Evolutionary conservation across 2,797 vertebrate genomes (phyloP).

Genomic region (Moxostoma hubbsi): DNA sequence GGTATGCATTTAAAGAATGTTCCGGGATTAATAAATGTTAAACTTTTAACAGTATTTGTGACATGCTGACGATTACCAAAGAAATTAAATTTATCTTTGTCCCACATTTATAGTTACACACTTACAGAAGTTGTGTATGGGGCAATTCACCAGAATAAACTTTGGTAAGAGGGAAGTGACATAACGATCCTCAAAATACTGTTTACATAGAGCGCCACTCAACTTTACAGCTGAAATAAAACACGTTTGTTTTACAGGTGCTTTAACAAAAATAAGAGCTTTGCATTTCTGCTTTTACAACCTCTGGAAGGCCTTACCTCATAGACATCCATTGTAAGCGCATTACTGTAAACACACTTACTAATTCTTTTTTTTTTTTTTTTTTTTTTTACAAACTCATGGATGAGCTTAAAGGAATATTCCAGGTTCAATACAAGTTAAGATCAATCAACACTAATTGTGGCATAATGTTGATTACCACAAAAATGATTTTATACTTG

Average conservation of each 20-base stretch:
- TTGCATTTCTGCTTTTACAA: not conserved
- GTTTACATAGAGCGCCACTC: too few species aligned
- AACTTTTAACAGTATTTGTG: constrained; percentile 61
- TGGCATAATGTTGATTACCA: too few species aligned
- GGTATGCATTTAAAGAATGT: constrained; percentile 44
- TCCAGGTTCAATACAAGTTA: too few species aligned
- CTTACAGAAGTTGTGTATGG: too few species aligned
- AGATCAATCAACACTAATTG: too few species aligned
- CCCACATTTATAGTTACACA: too few species aligned
- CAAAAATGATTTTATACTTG: too few species aligned
- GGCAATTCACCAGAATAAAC: not conserved
- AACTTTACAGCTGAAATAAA: too few species aligned
- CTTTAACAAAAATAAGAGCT: too few species aligned
- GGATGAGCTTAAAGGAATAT: not conserved
- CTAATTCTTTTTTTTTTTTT: not conserved
- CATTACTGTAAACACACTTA: not conserved
- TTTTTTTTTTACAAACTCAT: not conserved
- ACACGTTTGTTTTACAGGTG: constrained; percentile 80
- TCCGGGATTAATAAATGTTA: not conserved
- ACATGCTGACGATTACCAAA: not conserved
- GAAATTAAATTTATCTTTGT: constrained; percentile 52
- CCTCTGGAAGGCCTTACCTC: not conserved
- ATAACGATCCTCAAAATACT: too few species aligned
- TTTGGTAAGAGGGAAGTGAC: too few species aligned
- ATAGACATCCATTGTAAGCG: not conserved